These are phyloP conservation scores for Eupsilia transversa DNA, from an alignment of 2,888 invertebrate genomes.

Conservation along the genomic window DNA sequence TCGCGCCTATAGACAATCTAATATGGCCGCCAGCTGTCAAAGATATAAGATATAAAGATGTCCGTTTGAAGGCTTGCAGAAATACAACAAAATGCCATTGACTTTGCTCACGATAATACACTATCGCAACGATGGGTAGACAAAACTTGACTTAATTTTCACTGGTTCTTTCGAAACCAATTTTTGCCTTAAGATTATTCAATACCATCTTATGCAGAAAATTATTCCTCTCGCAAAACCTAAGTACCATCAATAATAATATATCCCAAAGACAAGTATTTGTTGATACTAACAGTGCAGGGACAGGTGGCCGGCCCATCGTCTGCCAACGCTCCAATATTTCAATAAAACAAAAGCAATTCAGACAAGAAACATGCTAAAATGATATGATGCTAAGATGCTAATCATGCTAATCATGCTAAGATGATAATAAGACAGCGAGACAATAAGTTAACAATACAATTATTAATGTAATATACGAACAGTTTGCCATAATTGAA, in stretches of 20 bases:
- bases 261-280: constrained; percentile 27
- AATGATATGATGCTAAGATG: too few species aligned
- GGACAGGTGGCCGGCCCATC: constrained; percentile 39
- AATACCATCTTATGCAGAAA: neutral
- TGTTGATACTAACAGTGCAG: constrained; percentile 23
- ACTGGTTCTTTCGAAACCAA: neutral
- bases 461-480: neutral
- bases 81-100: neutral
- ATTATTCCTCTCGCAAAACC: neutral
- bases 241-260: constrained; percentile 20
- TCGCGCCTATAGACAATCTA: too few species aligned
- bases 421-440: constrained; percentile 27
- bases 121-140: neutral
- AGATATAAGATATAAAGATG: too few species aligned
- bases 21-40: too few species aligned
- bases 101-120: neutral
- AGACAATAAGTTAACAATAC: constrained; percentile 9
- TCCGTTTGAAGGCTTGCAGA: too few species aligned
- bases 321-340: constrained; percentile 50
- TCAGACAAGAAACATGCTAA: constrained; percentile 38
- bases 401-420: too few species aligned
- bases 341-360: constrained; percentile 48
- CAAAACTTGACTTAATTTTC: neutral
- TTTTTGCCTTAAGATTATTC: neutral
- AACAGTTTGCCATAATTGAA: neutral